Percentiles rank a stretch among this genome's conserved stretches.
phyloP scores from a whole-genome alignment of 2,113 vertebrate genomes.

The Cepphus grylle region DNA sequence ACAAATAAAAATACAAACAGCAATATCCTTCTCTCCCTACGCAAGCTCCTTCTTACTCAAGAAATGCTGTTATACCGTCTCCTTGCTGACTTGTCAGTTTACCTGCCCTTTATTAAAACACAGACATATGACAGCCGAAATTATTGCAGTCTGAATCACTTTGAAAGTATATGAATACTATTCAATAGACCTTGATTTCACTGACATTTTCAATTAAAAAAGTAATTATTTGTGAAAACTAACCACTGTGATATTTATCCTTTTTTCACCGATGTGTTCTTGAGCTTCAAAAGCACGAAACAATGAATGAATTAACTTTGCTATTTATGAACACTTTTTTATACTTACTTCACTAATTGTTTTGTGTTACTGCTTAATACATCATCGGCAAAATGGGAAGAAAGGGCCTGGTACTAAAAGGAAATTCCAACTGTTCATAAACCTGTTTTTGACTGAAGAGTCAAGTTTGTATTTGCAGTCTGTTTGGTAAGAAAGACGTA shows the following conservation, averaged over 20 bases:
- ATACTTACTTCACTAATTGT: background rate
- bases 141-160: conserved; percentile 1
- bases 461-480: background rate
- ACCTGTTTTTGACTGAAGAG: background rate
- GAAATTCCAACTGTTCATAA: background rate
- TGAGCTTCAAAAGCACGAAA: background rate
- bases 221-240: conserved; percentile 30
- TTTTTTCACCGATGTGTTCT: background rate
- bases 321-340: background rate
- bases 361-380: background rate
- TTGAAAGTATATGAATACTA: background rate
- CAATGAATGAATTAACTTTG: background rate
- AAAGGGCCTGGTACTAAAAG: background rate
- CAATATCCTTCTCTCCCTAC: background rate
- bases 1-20: conserved; percentile 8
- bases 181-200: background rate
- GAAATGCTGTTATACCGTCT: background rate
- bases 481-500: background rate
- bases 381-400: background rate
- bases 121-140: conserved; percentile 32
- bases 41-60: background rate
- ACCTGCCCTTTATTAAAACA: conserved; percentile 41
- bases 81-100: conserved; percentile 38
- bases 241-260: background rate
- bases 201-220: conserved; percentile 1